phyloP scores from a whole-genome alignment of 2,888 invertebrate species.

The Apamea sordens region DNA sequence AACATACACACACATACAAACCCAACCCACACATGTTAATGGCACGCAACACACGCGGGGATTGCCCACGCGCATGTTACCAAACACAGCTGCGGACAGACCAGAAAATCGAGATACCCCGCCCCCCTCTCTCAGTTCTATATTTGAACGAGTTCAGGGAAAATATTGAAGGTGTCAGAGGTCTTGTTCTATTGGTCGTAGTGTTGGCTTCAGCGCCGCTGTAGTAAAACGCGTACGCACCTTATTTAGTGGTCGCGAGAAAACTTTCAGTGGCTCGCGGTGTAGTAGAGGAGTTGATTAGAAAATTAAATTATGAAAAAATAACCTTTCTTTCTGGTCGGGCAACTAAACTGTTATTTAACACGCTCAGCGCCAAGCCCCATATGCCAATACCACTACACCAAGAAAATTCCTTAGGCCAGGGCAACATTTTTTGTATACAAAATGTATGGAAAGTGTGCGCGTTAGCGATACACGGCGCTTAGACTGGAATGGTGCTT shows the following conservation, averaged over 20 bases:
- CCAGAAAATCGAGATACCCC: constrained; percentile 61
- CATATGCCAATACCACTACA: no score
- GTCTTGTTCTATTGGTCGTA: constrained; percentile 60
- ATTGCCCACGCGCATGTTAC: constrained; percentile 71
- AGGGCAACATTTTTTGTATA: no score
- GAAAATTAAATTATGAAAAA: background rate
- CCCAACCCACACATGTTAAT: constrained; percentile 64
- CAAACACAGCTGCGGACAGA: constrained; percentile 52
- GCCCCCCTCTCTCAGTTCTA: constrained; percentile 9
- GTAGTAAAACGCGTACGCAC: constrained; percentile 76
- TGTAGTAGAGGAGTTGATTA: constrained; percentile 65
- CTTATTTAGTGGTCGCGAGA: constrained; percentile 77
- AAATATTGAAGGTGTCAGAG: constrained; percentile 31
- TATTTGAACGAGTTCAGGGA: constrained; percentile 17
- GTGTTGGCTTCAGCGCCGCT: constrained; percentile 68
- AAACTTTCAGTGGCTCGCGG: constrained; percentile 70
- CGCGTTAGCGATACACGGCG: no score
- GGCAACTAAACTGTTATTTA: no score
- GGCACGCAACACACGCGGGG: constrained; percentile 64
- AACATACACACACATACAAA: constrained; percentile 53
- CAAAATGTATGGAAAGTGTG: no score
- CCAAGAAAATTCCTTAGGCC: no score
- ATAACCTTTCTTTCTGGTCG: no score
- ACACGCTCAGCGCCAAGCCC: no score
- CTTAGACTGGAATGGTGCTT: no score